Conservation (phyloP, 2,797 vertebrate species). For the Aselliscus stoliczkanus region DNA sequence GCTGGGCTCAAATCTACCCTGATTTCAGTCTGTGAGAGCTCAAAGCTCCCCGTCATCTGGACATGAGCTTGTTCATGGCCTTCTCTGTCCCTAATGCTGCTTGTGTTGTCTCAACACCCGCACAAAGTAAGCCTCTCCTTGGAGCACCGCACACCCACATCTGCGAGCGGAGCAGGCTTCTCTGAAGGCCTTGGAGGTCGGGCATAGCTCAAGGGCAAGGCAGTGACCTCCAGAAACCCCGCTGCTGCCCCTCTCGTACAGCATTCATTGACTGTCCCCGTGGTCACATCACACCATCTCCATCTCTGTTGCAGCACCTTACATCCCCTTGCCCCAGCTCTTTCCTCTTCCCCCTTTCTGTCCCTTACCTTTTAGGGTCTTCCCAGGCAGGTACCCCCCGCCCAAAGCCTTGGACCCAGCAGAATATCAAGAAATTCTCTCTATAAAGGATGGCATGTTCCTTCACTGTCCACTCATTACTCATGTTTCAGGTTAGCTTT, state of each 20-base stretch:
- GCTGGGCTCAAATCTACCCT: too few relatives aligned
- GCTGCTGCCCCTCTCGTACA: not conserved
- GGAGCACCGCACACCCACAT: not conserved
- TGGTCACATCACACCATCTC: accelerated
- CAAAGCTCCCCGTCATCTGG: not conserved
- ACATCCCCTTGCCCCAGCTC: too few relatives aligned
- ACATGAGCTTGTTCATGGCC: not conserved
- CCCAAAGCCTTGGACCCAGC: not conserved
- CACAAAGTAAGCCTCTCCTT: not conserved
- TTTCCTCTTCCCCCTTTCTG: not conserved
- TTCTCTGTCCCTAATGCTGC: not conserved
- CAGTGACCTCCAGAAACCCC: too few relatives aligned
- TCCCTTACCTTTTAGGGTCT: not conserved
- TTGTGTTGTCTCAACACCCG: not conserved
- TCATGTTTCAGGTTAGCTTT: slow-evolving; percentile 13
- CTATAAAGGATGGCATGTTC: not conserved
- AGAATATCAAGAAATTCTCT: slow-evolving; percentile 10
- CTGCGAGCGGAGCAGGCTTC: not conserved
- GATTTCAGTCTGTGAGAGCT: too few relatives aligned
- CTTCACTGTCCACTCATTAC: not conserved
- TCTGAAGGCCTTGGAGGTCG: not conserved
- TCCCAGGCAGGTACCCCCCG: not conserved
- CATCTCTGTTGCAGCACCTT: too few relatives aligned
- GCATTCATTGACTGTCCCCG: accelerated
- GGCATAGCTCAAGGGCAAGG: not conserved